phyloP scores from a whole-genome alignment of 1,140 invertebrate species.

The Myzus persicae region DNA sequence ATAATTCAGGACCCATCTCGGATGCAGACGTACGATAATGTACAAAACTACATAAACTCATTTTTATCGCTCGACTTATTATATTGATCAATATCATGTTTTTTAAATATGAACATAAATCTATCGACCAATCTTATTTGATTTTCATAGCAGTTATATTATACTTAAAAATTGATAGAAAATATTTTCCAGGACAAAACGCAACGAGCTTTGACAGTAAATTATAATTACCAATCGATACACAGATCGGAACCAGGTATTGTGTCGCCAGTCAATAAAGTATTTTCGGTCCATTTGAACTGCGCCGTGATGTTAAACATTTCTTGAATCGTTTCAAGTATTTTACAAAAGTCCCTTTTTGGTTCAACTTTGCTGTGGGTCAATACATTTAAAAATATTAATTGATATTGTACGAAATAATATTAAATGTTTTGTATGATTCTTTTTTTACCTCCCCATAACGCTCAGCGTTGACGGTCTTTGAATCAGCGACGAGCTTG shows the following conservation, averaged over 20 bases:
- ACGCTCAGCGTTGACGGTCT: background rate
- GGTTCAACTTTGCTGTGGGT: background rate
- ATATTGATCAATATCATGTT: background rate
- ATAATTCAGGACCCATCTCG: too few relatives aligned
- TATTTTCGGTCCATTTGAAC: background rate
- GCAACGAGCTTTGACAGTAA: background rate
- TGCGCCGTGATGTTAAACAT: background rate
- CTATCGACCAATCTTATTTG: background rate
- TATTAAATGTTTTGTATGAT: background rate
- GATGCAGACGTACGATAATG: too few relatives aligned
- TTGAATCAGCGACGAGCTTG: background rate
- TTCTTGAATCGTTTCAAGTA: background rate
- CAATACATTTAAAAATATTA: background rate
- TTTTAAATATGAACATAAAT: too few relatives aligned
- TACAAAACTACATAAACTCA: background rate
- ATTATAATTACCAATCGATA: conserved; percentile 20
- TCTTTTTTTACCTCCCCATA: background rate
- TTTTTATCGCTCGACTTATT: background rate
- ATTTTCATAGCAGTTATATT: background rate
- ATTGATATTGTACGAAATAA: too few relatives aligned
- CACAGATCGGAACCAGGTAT: conserved; percentile 18
- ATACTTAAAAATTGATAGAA: background rate
- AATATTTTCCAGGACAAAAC: background rate
- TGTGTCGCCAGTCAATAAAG: background rate
- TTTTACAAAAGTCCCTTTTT: background rate